These are phyloP conservation scores for Xylocampa areola DNA, from an alignment of 2,888 invertebrate genomes.

Conservation along the genomic window DNA sequence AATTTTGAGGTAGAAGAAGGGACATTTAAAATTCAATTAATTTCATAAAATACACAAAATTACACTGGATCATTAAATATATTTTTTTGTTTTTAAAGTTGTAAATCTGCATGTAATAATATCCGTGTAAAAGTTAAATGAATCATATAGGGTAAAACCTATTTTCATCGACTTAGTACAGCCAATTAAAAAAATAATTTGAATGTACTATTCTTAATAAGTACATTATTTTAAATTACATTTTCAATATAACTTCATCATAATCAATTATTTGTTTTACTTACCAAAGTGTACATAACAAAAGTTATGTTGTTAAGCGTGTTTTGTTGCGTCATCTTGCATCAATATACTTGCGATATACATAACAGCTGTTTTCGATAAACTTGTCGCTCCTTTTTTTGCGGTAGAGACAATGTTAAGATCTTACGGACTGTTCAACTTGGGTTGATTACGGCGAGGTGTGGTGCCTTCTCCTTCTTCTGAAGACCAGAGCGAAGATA, in stretches of 20 bases:
- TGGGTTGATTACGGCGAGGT: slow-evolving; percentile 67
- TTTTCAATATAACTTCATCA: slow-evolving; percentile 28
- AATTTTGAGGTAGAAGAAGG: slow-evolving; percentile 61
- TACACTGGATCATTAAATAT: slow-evolving; percentile 11
- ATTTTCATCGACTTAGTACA: slow-evolving; percentile 34
- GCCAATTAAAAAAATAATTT: slow-evolving; percentile 42
- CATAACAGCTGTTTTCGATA: slow-evolving; percentile 25
- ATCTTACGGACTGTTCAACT: slow-evolving; percentile 35
- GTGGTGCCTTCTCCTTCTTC: slow-evolving; percentile 88
- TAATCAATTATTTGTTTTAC: slow-evolving; percentile 7
- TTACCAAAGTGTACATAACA: slow-evolving; percentile 41
- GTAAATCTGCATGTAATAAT: slow-evolving; percentile 38
- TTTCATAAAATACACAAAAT: slow-evolving; percentile 47
- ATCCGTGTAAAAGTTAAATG: slow-evolving; percentile 20
- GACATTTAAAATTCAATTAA: slow-evolving; percentile 37
- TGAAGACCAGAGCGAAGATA: slow-evolving; percentile 95
- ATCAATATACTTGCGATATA: slow-evolving; percentile 8
- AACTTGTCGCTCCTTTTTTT: slow-evolving; percentile 12
- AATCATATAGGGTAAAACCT: slow-evolving; percentile 29
- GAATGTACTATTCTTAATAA: slow-evolving; percentile 38
- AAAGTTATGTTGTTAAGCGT: slow-evolving; percentile 40
- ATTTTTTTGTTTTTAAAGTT: slow-evolving; percentile 32
- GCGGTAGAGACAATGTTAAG: slow-evolving; percentile 11
- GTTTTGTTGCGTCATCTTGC: slow-evolving; percentile 12
- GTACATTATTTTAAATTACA: slow-evolving; percentile 43